A percentile compares a stretch with the other conserved stretches of the same genome.
phyloP scores from a whole-genome alignment of 2,113 vertebrate species.

The Brachypteracias leptosomus region DNA sequence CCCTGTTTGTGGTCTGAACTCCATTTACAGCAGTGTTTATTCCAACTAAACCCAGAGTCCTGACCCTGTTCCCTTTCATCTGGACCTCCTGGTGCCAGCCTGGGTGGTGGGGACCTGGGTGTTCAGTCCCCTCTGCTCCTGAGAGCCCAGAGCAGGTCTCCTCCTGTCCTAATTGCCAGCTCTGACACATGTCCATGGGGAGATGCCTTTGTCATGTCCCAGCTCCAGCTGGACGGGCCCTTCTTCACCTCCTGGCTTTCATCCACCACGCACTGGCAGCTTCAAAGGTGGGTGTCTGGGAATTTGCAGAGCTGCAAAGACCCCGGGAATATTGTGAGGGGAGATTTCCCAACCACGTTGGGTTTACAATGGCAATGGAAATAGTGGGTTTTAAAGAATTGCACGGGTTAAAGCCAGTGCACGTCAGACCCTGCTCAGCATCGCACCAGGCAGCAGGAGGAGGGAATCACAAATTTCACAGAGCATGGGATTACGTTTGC shows the following conservation, averaged over 20 bases:
- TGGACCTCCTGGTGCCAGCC: neutral
- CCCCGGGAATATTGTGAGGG: fast-evolving
- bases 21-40: neutral
- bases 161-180: fast-evolving
- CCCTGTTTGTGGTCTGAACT: neutral
- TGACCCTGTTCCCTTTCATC: fast-evolving
- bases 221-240: neutral
- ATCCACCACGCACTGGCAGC: neutral
- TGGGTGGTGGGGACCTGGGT: neutral
- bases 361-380: neutral
- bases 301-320: neutral
- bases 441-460: neutral
- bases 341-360: neutral
- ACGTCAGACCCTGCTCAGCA: neutral
- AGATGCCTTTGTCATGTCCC: fast-evolving
- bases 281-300: neutral
- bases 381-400: fast-evolving
- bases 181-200: neutral
- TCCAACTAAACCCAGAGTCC: neutral
- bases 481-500: neutral
- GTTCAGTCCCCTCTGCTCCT: neutral
- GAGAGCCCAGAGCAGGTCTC: neutral
- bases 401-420: neutral
- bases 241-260: neutral
- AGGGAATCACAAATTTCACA: neutral